These are phyloP conservation scores for Cherax destructor DNA, from an alignment of 1,140 invertebrate genomes.

Conservation along the genomic window DNA sequence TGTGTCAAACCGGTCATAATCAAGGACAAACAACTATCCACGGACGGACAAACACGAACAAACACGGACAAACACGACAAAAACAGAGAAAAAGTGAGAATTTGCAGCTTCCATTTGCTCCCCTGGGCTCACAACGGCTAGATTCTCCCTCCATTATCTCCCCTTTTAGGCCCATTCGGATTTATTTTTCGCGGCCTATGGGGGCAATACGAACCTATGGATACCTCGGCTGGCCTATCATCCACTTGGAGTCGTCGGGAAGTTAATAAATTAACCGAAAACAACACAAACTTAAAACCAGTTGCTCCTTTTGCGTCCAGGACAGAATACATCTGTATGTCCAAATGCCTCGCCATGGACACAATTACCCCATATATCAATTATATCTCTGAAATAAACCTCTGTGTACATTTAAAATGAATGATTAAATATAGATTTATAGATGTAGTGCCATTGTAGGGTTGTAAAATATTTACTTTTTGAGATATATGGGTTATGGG, in stretches of 20 bases:
- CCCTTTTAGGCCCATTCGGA: neutral
- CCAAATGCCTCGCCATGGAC: neutral
- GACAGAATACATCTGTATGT: neutral
- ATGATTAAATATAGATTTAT: neutral
- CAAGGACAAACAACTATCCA: no score
- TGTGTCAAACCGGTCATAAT: no score
- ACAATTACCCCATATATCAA: no score
- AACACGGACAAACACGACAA: neutral
- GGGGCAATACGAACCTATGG: neutral
- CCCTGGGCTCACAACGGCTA: no score
- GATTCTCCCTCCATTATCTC: neutral
- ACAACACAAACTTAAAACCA: neutral
- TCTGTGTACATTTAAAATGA: neutral
- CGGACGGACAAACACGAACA: no score
- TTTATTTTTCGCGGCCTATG: neutral
- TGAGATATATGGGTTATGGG: neutral
- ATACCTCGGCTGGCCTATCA: neutral
- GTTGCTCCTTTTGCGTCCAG: neutral
- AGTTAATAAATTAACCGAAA: neutral
- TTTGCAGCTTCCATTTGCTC: no score
- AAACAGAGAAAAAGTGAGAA: neutral
- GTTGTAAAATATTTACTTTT: neutral
- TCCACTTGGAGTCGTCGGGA: neutral
- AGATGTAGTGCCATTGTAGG: neutral
- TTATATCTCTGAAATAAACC: no score